These are phyloP conservation scores for Orthonychiurus folsomi DNA, from an alignment of 2,888 invertebrate species.

Conservation along the genomic window DNA sequence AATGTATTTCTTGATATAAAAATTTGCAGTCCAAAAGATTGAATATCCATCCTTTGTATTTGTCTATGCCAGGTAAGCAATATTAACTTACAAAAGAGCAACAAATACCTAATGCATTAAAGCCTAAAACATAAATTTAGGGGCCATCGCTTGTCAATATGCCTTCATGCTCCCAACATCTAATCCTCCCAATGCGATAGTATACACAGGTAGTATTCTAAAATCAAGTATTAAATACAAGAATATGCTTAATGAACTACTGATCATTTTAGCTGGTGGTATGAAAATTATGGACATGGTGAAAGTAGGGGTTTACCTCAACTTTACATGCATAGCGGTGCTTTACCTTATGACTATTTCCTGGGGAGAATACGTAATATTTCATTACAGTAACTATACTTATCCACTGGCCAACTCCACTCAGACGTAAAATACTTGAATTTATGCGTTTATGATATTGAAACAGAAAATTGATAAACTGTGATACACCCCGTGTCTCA, in stretches of 20 bases:
- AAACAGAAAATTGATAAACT: too few relatives aligned
- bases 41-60: constrained; percentile 69
- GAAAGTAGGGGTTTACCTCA: constrained; percentile 17
- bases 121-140: too few relatives aligned
- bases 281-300: constrained; percentile 22
- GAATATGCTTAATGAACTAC: background rate
- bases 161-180: constrained; percentile 92
- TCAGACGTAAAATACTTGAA: too few relatives aligned
- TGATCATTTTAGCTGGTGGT: constrained; percentile 10
- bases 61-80: constrained; percentile 87
- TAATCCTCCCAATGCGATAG: constrained; percentile 90
- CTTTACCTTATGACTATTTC: constrained; percentile 17
- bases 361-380: constrained; percentile 20
- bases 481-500: too few relatives aligned
- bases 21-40: constrained; percentile 57
- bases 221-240: background rate
- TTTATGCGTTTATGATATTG: too few relatives aligned
- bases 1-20: background rate
- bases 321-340: constrained; percentile 18
- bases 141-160: constrained; percentile 78
- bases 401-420: background rate
- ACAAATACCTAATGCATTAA: too few relatives aligned
- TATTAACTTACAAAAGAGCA: too few relatives aligned
- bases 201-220: constrained; percentile 52
- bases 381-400: constrained; percentile 17